Evolutionary conservation across 2,888 invertebrate species (phyloP), one percentile per base, ranked within the genome.

Genomic region (Lasioglossum vierecki): DNA sequence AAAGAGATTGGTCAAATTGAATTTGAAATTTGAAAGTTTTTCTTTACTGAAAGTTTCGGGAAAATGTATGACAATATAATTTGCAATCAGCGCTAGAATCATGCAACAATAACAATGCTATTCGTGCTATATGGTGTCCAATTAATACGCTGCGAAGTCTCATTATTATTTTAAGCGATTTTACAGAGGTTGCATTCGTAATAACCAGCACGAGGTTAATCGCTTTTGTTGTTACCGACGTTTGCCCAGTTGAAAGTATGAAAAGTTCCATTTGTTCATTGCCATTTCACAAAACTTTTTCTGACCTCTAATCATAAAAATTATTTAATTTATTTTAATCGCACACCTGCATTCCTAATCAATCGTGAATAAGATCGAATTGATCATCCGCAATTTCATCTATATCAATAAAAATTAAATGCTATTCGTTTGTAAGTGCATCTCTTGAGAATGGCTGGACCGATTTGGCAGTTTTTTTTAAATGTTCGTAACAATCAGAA

Each of bases 121-220:
- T 9, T 39, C 53, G 49, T 13, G 46, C 70, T 57, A 70, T 57
- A 83, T 26, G 76, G 39, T 46, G 30, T 2, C 68, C 76, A 84
- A 89, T 91, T 88, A 87, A 90, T 86, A 90, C 90, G 88, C 88
- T 35, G 39, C 63, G 72, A 79, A 80, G 66, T 77, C 63, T 84
- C 83, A 88, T 80, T 88, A 91, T 91, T 86, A 88, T 74, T 76
- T 82, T 85, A 72, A 86, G 80, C 68, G 63, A 71, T 68, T 84
- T 70, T 82, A 86, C 81, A 74, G 80, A 76, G 81, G 83, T 85
- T 85, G 89, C 84, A 91, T 89, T 90, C 85, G 53, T 83, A 91
- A 87, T 88, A 72, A 83, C 66, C 46, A 39, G 30, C 39, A 41
- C 85, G 78, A 84, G 53, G 86, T 78, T 79, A 72, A 76, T 80